Conservation (phyloP, 2,797 vertebrate species). For the Iguana delicatissima region DNA sequence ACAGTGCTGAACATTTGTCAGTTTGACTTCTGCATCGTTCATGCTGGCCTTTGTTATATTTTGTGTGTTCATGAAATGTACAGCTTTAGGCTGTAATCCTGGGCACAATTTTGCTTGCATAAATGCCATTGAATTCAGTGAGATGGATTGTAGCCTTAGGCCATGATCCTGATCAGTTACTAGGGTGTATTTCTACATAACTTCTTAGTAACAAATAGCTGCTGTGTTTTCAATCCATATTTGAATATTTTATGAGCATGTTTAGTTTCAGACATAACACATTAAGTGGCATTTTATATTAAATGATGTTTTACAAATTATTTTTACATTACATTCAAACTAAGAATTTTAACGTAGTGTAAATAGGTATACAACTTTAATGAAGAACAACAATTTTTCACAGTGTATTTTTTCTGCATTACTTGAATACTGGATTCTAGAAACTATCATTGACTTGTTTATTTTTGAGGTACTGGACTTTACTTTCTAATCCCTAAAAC, state of each 20-base stretch:
- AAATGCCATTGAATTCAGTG: constrained; percentile 15
- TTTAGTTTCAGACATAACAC: constrained; percentile 48
- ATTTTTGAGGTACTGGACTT: constrained; percentile 77
- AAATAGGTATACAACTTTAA: constrained; percentile 76
- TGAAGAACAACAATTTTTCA: constrained; percentile 73
- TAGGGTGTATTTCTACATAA: constrained; percentile 14
- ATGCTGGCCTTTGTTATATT: constrained; percentile 49
- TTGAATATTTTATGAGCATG: constrained; percentile 30
- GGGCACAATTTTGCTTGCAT: constrained; percentile 6
- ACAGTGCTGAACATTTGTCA: constrained; percentile 65
- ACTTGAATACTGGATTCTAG: constrained; percentile 68
- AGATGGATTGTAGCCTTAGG: constrained; percentile 13
- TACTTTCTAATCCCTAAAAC: constrained; percentile 75
- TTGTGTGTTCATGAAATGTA: constrained; percentile 38
- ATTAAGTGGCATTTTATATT: constrained; percentile 74
- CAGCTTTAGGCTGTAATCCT: constrained; percentile 3
- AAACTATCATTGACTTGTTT: constrained; percentile 71
- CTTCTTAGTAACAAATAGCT: constrained; percentile 9
- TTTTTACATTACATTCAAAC: constrained; percentile 60
- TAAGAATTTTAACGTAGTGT: constrained; percentile 69
- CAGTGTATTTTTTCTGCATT: constrained; percentile 70
- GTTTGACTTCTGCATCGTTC: constrained; percentile 70
- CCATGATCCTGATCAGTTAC: constrained; percentile 17
- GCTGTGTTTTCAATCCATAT: constrained; percentile 25
- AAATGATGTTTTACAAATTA: constrained; percentile 62